phyloP scores from a whole-genome alignment of 1,140 invertebrate genomes.

The Apis mellifera region Amel_HAv3.1 CM009942.2:6191501-6192000 shows the following conservation, averaged over 20 bases:
- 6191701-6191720: neutral
- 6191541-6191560: neutral
- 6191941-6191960: neutral
- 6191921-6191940: conserved; percentile 12
- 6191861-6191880: conserved; percentile 10
- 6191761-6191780: conserved; percentile 2
- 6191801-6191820: neutral
- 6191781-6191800: neutral
- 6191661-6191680: neutral
- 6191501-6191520: no score
- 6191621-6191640: neutral
- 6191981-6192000: conserved; percentile 39
- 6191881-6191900: neutral
- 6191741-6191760: conserved; percentile 9
- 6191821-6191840: conserved; percentile 1
- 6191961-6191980: conserved; percentile 5
- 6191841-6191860: neutral
- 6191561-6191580: no score
- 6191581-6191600: neutral
- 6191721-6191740: neutral
- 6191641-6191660: neutral
- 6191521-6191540: no score
- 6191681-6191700: neutral
- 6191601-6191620: neutral
- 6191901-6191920: conserved; percentile 25